Conservation (phyloP, 1,140 invertebrate genomes). For the Bombus polaris region DNA sequence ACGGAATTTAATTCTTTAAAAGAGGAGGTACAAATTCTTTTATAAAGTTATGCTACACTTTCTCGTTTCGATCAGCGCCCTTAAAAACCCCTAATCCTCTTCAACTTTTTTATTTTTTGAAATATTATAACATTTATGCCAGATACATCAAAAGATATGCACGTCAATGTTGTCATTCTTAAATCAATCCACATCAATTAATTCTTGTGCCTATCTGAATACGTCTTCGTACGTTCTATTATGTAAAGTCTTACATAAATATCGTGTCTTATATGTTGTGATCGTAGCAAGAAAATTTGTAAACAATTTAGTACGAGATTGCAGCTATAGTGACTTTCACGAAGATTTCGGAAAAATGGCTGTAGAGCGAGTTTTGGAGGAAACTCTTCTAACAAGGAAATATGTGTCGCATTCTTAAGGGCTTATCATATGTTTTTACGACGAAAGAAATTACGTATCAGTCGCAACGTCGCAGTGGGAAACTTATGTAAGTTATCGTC, state of each 20-base stretch:
- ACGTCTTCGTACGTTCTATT: not conserved
- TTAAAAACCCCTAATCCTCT: too few species aligned
- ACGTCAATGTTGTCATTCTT: too few species aligned
- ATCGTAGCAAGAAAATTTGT: not conserved
- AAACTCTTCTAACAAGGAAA: not conserved
- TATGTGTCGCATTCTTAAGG: not conserved
- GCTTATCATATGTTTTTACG: not conserved
- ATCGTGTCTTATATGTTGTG: too few species aligned
- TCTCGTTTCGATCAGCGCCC: too few species aligned
- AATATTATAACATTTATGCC: too few species aligned
- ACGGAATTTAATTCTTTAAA: too few species aligned
- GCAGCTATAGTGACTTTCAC: not conserved
- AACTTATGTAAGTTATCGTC: slow-evolving; percentile 29
- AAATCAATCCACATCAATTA: not conserved
- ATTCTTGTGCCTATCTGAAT: not conserved
- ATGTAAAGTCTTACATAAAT: not conserved
- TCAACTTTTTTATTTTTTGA: too few species aligned
- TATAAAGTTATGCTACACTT: too few species aligned
- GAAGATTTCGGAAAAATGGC: not conserved
- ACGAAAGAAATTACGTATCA: slow-evolving; percentile 7
- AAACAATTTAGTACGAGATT: not conserved
- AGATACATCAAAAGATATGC: too few species aligned
- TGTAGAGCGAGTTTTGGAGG: not conserved
- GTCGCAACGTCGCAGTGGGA: not conserved
- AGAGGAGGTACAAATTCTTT: too few species aligned